phyloP scores from a whole-genome alignment of 2,888 invertebrate species.

The Melikaiella ostensackeni region DNA sequence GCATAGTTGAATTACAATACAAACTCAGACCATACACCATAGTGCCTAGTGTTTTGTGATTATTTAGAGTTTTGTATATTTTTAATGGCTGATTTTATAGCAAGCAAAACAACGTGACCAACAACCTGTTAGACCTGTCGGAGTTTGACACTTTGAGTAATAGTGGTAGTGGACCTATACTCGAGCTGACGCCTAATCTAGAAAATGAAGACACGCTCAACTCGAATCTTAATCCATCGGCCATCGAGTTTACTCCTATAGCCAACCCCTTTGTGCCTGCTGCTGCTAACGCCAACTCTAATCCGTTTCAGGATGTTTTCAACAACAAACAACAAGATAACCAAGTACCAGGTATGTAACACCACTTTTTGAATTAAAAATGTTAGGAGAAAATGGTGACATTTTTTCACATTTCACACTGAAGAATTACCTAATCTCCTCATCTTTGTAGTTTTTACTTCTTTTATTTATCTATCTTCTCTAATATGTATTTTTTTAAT shows the following conservation, averaged over 20 bases:
- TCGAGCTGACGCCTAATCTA: conserved; percentile 72
- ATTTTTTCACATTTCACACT: too few relatives aligned
- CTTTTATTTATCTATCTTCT: too few relatives aligned
- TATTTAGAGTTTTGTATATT: conserved; percentile 65
- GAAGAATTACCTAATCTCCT: not conserved
- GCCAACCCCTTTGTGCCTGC: conserved; percentile 70
- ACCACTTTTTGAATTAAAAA: conserved; percentile 31
- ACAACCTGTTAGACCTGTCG: conserved; percentile 78
- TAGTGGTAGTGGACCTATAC: conserved; percentile 74
- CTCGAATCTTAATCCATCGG: conserved; percentile 74
- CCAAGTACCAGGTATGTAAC: conserved; percentile 72
- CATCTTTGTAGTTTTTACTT: too few relatives aligned
- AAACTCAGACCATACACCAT: conserved; percentile 38
- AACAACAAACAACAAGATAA: conserved; percentile 74
- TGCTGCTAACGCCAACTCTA: conserved; percentile 71
- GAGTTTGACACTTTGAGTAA: conserved; percentile 77
- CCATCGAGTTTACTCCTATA: conserved; percentile 73
- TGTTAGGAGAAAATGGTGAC: too few relatives aligned
- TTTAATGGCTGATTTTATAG: conserved; percentile 75
- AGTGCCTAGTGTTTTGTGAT: conserved; percentile 55
- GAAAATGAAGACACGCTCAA: conserved; percentile 74
- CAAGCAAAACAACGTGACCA: conserved; percentile 79
- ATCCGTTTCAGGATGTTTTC: conserved; percentile 75
- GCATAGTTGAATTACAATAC: conserved; percentile 2
- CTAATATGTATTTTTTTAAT: too few relatives aligned